phyloP scores from a whole-genome alignment of 2,888 invertebrate species.

The Elgonia sp. region DNA sequence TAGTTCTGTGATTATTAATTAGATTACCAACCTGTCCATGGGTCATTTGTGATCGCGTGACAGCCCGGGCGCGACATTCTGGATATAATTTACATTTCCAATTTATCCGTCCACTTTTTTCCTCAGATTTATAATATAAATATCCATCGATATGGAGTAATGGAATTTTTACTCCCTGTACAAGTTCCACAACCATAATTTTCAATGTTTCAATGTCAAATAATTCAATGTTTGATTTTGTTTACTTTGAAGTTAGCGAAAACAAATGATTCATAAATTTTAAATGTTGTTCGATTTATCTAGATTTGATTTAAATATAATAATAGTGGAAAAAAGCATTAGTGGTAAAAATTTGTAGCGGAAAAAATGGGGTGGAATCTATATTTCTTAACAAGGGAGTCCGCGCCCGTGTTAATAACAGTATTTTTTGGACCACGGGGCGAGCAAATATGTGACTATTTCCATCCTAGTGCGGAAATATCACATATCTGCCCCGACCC shows the following conservation, averaged over 20 bases:
- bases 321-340: conserved; percentile 26
- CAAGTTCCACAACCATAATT: conserved; percentile 48
- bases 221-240: neutral
- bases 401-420: no score
- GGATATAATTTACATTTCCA: conserved; percentile 44
- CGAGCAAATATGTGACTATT: no score
- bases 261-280: neutral
- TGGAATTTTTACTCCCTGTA: conserved; percentile 39
- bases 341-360: conserved; percentile 10
- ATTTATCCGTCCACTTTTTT: conserved; percentile 44
- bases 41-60: conserved; percentile 40
- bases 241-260: conserved; percentile 20
- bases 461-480: no score
- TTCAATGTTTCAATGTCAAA: no score
- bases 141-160: conserved; percentile 51
- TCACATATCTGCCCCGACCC: no score
- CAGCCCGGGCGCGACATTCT: conserved; percentile 39
- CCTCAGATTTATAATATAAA: conserved; percentile 31
- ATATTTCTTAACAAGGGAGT: no score
- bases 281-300: neutral
- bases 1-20: neutral
- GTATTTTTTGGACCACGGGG: no score
- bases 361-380: conserved; percentile 21
- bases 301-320: neutral
- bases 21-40: conserved; percentile 11